A percentile compares a stretch with the other conserved stretches of the same genome.
phyloP scores from a whole-genome alignment of 2,113 vertebrate genomes.

The Hemiprocne comata region DNA sequence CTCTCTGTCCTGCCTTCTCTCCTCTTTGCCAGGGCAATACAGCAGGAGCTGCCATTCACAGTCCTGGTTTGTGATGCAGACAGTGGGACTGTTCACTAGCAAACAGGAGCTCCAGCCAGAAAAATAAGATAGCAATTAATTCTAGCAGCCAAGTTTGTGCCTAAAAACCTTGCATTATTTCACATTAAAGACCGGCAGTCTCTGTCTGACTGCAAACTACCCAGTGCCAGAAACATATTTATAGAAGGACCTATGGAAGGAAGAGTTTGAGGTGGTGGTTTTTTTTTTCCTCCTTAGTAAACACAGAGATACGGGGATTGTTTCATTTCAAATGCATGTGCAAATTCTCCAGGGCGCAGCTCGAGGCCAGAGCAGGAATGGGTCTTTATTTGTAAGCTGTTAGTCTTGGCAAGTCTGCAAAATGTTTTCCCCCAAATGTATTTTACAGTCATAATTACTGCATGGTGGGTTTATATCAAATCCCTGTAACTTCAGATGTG shows the following conservation, averaged over 20 bases:
- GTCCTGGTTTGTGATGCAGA: not conserved
- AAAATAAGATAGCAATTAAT: slow-evolving; percentile 47
- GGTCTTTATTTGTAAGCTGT: slow-evolving; percentile 59
- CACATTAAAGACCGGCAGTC: not conserved
- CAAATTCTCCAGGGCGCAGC: slow-evolving; percentile 55
- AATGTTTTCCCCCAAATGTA: slow-evolving; percentile 47
- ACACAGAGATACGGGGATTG: slow-evolving; percentile 21
- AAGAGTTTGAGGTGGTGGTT: not conserved
- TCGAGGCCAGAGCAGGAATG: slow-evolving; percentile 27
- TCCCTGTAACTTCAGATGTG: slow-evolving; percentile 50
- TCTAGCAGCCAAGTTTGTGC: slow-evolving; percentile 9
- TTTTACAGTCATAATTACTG: slow-evolving; percentile 67
- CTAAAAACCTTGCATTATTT: slow-evolving; percentile 25
- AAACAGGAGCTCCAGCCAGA: slow-evolving; percentile 25
- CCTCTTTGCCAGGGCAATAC: not conserved
- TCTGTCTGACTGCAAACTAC: not conserved
- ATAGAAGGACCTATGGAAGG: not conserved
- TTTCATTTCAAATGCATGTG: slow-evolving; percentile 49
- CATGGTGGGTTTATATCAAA: slow-evolving; percentile 52
- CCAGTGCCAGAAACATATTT: not conserved
- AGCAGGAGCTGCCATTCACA: not conserved
- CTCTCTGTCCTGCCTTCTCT: slow-evolving; percentile 1
- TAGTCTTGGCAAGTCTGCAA: slow-evolving; percentile 34
- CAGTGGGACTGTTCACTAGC: not conserved
- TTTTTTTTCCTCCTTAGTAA: not conserved